phyloP scores from a whole-genome alignment of 2,797 vertebrate genomes.

The Triplophysa bombifrons region DNA sequence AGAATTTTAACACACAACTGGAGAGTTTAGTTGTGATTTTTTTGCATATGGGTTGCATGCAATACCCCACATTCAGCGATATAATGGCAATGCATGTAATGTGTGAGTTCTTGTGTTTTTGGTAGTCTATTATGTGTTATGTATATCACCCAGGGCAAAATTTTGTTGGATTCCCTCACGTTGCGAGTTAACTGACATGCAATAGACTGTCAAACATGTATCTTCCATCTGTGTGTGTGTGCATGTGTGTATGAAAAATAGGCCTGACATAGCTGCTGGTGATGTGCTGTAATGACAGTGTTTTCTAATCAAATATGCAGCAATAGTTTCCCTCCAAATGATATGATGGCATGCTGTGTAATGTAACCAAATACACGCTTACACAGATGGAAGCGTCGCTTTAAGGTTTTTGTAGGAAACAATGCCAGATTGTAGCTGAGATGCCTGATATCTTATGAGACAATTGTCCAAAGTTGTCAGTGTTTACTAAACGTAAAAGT shows the following conservation, averaged over 20 bases:
- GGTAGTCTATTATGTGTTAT: background rate
- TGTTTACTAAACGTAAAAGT: background rate
- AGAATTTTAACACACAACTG: background rate
- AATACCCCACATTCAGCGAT: no score
- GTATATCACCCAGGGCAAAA: background rate
- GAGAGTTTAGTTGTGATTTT: background rate
- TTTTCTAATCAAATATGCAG: slow-evolving; percentile 32
- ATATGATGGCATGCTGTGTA: slow-evolving; percentile 21
- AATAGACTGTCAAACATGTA: slow-evolving; percentile 14
- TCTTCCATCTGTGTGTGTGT: slow-evolving; percentile 21
- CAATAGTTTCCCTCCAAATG: slow-evolving; percentile 13
- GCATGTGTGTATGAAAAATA: background rate
- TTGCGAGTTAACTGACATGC: slow-evolving; percentile 27
- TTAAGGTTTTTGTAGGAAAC: slow-evolving; percentile 26
- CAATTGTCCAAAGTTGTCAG: background rate
- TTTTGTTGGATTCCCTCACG: background rate
- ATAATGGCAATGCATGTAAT: no score
- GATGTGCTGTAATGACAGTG: slow-evolving; percentile 14
- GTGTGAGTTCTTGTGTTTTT: background rate
- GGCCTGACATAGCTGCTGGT: slow-evolving; percentile 19
- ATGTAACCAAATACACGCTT: slow-evolving; percentile 19
- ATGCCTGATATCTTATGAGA: background rate
- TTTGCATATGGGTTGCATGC: no score
- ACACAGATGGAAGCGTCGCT: slow-evolving; percentile 29
- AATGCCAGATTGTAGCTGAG: slow-evolving; percentile 11